Conservation (phyloP, 2,888 invertebrate species). For the Drosophila trichaetosa region DNA sequence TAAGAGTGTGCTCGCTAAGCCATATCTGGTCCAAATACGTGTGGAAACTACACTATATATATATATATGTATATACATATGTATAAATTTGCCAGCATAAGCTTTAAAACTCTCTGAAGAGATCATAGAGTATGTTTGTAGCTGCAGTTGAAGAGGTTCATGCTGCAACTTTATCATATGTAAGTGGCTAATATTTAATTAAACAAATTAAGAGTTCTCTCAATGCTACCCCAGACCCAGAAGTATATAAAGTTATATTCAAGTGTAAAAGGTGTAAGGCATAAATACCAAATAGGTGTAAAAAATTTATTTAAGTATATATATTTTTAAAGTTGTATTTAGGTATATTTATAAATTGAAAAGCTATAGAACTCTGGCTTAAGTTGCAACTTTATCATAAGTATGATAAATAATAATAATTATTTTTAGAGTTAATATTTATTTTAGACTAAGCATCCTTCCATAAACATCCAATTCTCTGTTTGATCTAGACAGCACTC, state of each 20-base stretch:
- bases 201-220: not conserved
- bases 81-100: not conserved
- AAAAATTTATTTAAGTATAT: no score
- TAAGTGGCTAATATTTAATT: not conserved
- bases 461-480: no score
- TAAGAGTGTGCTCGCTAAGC: conserved; percentile 2
- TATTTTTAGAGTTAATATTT: not conserved
- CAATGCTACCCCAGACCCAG: no score
- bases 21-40: conserved; percentile 1
- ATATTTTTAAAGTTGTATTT: no score
- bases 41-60: not conserved
- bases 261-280: no score
- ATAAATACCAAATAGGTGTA: no score
- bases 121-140: not conserved
- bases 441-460: no score
- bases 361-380: not conserved
- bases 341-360: no score
- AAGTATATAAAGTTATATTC: no score
- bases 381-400: not conserved
- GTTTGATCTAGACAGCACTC: no score
- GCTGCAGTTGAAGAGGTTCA: not conserved
- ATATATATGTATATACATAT: not conserved
- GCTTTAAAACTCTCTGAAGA: not conserved
- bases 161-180: not conserved
- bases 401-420: not conserved